A percentile compares a stretch with the other conserved stretches of the same genome.
Evolutionary conservation across 1,140 invertebrate genomes (phyloP).

Genomic region (Pseudobourletiella spinata): DNA sequence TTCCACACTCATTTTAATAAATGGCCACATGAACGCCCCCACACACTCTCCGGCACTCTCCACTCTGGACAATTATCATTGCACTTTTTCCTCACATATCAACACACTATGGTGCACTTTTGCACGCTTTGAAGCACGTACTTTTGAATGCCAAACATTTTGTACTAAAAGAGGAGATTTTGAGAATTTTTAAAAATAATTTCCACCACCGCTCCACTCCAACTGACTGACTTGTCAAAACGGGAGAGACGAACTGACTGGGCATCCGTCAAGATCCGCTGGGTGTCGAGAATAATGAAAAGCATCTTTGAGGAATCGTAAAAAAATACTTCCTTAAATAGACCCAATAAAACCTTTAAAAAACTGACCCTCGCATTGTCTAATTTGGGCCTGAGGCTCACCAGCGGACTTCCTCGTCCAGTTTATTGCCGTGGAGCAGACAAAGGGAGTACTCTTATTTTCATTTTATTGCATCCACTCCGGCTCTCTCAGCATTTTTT

Average conservation of each 20-base stretch:
- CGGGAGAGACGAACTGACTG: neutral
- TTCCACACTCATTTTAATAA: neutral
- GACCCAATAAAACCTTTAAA: constrained; percentile 3
- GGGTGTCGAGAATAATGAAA: neutral
- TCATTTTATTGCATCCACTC: constrained; percentile 2
- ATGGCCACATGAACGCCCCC: neutral
- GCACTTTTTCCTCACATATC: too few species aligned
- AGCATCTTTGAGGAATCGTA: neutral
- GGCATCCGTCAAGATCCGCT: neutral
- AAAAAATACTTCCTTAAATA: constrained; percentile 1
- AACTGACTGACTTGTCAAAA: neutral
- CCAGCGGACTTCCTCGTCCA: neutral
- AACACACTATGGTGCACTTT: too few species aligned
- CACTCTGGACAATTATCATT: neutral
- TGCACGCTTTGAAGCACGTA: neutral
- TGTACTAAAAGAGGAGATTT: neutral
- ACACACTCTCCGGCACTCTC: neutral
- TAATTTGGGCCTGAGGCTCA: neutral
- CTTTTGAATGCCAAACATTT: neutral
- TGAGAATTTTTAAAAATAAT: neutral
- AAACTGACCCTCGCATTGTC: neutral
- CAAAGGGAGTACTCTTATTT: constrained; percentile 3
- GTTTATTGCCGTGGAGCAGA: neutral
- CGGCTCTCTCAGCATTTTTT: neutral
- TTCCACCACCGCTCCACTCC: neutral